These are phyloP conservation scores for Polyommatus icarus DNA, from an alignment of 2,888 invertebrate genomes.

Conservation along the genomic window DNA sequence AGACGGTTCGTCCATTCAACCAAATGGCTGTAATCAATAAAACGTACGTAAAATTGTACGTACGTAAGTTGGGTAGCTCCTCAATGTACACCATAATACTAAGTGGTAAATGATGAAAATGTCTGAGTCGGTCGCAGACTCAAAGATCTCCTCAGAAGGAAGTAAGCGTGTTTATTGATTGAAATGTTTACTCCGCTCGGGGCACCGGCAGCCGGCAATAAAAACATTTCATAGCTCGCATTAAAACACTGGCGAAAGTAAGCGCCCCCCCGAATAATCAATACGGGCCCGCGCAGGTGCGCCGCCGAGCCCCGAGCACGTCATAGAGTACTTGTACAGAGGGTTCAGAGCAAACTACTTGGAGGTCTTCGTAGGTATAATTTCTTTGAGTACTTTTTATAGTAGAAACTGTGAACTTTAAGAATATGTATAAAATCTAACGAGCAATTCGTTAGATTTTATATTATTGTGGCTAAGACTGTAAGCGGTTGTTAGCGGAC, in stretches of 20 bases:
- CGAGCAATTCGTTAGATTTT: too few species aligned
- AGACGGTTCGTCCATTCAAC: too few species aligned
- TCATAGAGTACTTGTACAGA: constrained; percentile 31
- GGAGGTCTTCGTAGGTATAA: not conserved
- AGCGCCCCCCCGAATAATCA: constrained; percentile 66
- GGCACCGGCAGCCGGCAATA: constrained; percentile 66
- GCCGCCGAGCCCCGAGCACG: constrained; percentile 45
- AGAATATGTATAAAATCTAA: too few species aligned
- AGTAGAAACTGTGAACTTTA: too few species aligned
- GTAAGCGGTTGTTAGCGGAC: too few species aligned
- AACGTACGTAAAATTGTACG: too few species aligned
- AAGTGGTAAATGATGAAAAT: not conserved
- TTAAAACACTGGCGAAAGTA: constrained; percentile 80
- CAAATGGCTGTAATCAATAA: too few species aligned
- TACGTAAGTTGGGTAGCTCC: too few species aligned
- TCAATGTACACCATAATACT: too few species aligned
- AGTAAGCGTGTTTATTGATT: constrained; percentile 47
- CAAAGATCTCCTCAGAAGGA: constrained; percentile 1
- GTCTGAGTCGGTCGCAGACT: not conserved
- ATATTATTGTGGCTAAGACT: too few species aligned
- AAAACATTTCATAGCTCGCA: constrained; percentile 76
- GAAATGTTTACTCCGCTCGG: constrained; percentile 60
- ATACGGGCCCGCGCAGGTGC: constrained; percentile 70
- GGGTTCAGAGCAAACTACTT: not conserved
- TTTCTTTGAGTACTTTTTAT: not conserved